Conservation (phyloP, 1,140 invertebrate genomes). For the Daktulosphaira vitifoliae region DNA sequence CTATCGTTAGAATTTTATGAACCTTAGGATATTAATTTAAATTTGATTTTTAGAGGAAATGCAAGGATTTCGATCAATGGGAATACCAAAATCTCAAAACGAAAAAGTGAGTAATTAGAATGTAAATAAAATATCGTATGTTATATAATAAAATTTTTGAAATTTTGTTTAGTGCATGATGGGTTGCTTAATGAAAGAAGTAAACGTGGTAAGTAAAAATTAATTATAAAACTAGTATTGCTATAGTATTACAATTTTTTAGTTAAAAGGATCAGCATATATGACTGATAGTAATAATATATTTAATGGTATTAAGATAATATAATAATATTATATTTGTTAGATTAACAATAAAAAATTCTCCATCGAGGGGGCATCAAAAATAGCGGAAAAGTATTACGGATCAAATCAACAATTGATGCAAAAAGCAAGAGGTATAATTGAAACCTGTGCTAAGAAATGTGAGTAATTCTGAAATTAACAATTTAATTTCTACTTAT, state of each 20-base stretch:
- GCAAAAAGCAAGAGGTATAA: constrained; percentile 34
- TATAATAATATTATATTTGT: too few species aligned
- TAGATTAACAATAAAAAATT: constrained; percentile 35
- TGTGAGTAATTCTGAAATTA: constrained; percentile 1
- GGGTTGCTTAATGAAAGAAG: constrained; percentile 36
- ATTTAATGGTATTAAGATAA: too few species aligned
- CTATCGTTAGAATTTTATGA: too few species aligned
- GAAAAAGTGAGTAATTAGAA: constrained; percentile 8
- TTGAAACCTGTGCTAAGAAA: constrained; percentile 34
- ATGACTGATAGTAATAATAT: too few species aligned
- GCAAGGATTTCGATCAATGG: constrained; percentile 21
- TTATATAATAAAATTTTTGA: not conserved
- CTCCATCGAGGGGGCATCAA: constrained; percentile 32
- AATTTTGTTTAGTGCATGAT: constrained; percentile 35
- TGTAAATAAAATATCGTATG: not conserved
- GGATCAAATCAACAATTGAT: constrained; percentile 20
- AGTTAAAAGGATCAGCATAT: too few species aligned
- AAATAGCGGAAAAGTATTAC: constrained; percentile 34
- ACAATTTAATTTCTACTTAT: not conserved
- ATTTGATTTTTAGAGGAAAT: constrained; percentile 1
- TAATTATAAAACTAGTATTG: not conserved
- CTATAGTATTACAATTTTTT: too few species aligned
- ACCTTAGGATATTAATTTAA: too few species aligned
- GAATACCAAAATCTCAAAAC: constrained; percentile 19
- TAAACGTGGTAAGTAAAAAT: constrained; percentile 26